Base-by-base conservation (phyloP, 2,113 vertebrate genomes). In the Oncorhynchus nerka region DNA sequence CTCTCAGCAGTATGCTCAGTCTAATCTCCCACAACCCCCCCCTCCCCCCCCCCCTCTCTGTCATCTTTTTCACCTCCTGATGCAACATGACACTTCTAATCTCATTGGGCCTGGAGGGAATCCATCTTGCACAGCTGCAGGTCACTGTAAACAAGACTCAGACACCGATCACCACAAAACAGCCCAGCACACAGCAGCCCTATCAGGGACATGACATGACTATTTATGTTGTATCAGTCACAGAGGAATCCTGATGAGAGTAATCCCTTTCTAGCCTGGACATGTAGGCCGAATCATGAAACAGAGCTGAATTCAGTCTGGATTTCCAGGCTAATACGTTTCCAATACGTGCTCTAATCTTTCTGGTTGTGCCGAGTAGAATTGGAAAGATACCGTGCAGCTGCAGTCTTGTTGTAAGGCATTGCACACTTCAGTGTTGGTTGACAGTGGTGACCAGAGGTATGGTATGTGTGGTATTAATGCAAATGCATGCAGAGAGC, bases 401-500 rank as follows among this genome's bases (percentile, higher is more conserved):
- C 64, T 66, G 19, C 59, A 15, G 2, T 75, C 24, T 59, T 65
- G 75, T 76, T 74, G 64, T 8, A 4, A 45, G 26, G 45, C 64
- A 8, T 32, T 66, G 70, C 28, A 66, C 49, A 4, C 20, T 66
- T 78, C 69, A 9, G 61, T 73, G 82, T 89, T 81, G 83, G 87
- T 87, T 88, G 80, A 45, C 82, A 72, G 4, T 32, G 34, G 49
- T 61, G 11, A 69, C 39, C 39, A 45, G 39, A 45, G 51, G 24
- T 59, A 55, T 65, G 68, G 62, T 30, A 16, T 12, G 73, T 34
- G 39, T 45, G 45, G 59, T 69, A 79, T 85, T 84, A 79, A 88
- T 91, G 85, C 88, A 84, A 88, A 89, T 90, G 59, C 59, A 81
- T 84, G 82, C 82, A 68, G n/a, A 19, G 72, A 45, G 39, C 39